phyloP scores from a whole-genome alignment of 1,140 invertebrate genomes.

The Pogonomyrmex barbatus region DNA sequence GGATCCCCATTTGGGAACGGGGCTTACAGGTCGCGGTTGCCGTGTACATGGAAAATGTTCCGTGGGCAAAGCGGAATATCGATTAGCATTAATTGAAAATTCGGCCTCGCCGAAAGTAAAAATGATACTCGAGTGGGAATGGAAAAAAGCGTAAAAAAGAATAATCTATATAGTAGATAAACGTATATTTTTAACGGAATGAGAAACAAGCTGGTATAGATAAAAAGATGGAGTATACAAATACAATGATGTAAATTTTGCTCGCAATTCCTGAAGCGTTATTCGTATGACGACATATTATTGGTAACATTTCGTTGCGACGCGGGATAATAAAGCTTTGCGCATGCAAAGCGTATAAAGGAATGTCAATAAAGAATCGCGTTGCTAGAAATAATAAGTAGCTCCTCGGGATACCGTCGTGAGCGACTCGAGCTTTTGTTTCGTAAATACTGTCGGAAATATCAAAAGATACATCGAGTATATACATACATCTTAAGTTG shows the following conservation, averaged over 20 bases:
- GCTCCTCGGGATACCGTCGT: not conserved
- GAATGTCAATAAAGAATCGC: conserved; percentile 57
- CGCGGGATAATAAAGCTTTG: conserved; percentile 16
- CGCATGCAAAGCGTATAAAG: conserved; percentile 34
- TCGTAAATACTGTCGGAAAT: conserved; percentile 42
- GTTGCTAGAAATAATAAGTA: conserved; percentile 59
- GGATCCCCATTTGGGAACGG: conserved; percentile 16
- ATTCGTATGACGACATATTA: conserved; percentile 4
- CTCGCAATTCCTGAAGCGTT: conserved; percentile 10
- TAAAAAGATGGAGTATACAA: not conserved
- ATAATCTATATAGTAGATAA: not conserved
- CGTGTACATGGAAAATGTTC: conserved; percentile 36
- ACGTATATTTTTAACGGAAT: not conserved
- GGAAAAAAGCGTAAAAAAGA: not conserved
- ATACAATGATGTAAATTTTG: conserved; percentile 5
- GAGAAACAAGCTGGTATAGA: not conserved
- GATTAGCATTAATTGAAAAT: conserved; percentile 50
- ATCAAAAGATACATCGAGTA: not conserved
- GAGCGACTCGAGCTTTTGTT: conserved; percentile 41
- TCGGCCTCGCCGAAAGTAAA: conserved; percentile 15
- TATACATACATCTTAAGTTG: not conserved
- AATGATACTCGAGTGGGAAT: not conserved
- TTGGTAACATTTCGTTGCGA: conserved; percentile 12
- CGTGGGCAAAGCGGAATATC: conserved; percentile 12
- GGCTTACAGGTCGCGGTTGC: conserved; percentile 35